phyloP scores from a whole-genome alignment of 2,888 invertebrate species.

The Patella depressa region DNA sequence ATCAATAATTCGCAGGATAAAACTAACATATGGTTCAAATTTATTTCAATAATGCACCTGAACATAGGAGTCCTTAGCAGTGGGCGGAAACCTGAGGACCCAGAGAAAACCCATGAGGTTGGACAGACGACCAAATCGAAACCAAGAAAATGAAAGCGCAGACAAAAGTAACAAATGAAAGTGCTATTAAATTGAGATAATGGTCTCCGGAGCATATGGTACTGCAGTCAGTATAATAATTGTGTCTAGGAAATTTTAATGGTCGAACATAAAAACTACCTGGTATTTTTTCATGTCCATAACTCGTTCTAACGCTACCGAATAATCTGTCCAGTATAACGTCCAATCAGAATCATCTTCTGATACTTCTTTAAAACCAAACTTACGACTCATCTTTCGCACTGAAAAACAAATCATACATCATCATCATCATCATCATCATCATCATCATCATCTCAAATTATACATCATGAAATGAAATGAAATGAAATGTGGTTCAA shows the following conservation, averaged over 20 bases:
- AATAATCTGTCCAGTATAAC: constrained; percentile 91
- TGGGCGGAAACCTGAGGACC: too few species aligned
- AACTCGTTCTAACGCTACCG: constrained; percentile 86
- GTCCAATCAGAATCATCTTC: constrained; percentile 89
- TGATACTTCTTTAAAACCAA: constrained; percentile 83
- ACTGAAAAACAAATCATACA: constrained; percentile 73
- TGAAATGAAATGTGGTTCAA: too few species aligned
- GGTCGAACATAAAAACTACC: constrained; percentile 54
- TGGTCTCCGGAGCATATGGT: background rate
- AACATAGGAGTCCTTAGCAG: too few species aligned
- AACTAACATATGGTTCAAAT: too few species aligned
- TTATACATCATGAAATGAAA: background rate
- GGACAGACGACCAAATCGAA: background rate
- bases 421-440: background rate
- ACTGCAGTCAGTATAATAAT: background rate
- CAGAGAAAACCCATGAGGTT: too few species aligned
- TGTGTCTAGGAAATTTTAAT: background rate
- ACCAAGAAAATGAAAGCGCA: background rate
- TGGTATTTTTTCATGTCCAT: constrained; percentile 91
- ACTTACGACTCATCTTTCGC: constrained; percentile 79
- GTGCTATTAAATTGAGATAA: background rate
- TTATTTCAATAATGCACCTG: too few species aligned
- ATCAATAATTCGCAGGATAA: too few species aligned
- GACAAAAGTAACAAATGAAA: constrained; percentile 7
- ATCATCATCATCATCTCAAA: background rate